phyloP scores from a whole-genome alignment of 2,888 invertebrate species.

The Synanthedon tipuliformis region DNA sequence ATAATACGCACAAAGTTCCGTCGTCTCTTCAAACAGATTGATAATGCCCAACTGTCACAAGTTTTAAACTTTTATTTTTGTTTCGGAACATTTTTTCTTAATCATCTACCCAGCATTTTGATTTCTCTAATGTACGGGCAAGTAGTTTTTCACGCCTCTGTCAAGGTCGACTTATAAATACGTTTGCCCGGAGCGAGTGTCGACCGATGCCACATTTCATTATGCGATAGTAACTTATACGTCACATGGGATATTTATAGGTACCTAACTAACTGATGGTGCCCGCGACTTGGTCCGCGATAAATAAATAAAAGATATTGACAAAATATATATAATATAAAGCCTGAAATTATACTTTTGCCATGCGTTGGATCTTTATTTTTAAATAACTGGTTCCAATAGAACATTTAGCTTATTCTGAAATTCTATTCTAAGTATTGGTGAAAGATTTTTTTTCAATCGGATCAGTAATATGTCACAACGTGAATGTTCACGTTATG shows the following conservation, averaged over 20 bases:
- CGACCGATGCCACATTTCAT: conserved; percentile 34
- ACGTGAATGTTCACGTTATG: too few relatives aligned
- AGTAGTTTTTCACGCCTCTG: conserved; percentile 60
- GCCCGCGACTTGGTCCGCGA: too few relatives aligned
- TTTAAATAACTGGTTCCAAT: too few relatives aligned
- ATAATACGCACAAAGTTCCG: conserved; percentile 26
- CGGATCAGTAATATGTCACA: too few relatives aligned
- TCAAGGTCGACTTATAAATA: conserved; percentile 66
- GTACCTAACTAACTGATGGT: background rate
- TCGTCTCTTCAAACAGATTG: conserved; percentile 61
- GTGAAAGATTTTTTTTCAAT: too few relatives aligned
- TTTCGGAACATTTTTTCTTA: conserved; percentile 29
- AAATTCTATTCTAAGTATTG: too few relatives aligned
- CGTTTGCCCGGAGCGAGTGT: conserved; percentile 29
- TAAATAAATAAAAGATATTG: too few relatives aligned
- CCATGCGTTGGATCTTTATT: too few relatives aligned
- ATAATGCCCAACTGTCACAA: conserved; percentile 64
- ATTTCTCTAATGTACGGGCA: conserved; percentile 47
- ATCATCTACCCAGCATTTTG: conserved; percentile 29
- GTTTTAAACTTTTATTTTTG: conserved; percentile 50
- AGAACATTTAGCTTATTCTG: too few relatives aligned
- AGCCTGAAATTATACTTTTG: too few relatives aligned
- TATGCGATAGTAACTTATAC: conserved; percentile 12
- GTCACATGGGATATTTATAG: conserved; percentile 22
- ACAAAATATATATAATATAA: too few relatives aligned